Evolutionary conservation across 2,113 vertebrate species (phyloP).

Genomic region (Myotis brandtii): DNA sequence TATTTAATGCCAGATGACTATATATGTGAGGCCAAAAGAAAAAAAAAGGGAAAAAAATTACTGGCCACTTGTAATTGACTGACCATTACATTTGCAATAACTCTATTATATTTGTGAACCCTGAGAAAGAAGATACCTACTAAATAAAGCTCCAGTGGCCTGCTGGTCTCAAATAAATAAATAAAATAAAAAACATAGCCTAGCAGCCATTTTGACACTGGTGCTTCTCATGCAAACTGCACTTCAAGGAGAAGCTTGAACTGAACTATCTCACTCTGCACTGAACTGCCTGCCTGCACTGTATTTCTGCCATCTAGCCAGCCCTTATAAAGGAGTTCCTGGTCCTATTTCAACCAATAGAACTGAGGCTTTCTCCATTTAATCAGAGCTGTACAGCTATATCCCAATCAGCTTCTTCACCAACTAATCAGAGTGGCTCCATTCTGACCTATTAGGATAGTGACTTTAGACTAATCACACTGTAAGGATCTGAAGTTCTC

Average conservation of each 20-base stretch:
- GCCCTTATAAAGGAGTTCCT: not conserved
- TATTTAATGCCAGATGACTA: slow-evolving; percentile 92
- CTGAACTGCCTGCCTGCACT: not conserved
- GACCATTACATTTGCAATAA: slow-evolving; percentile 84
- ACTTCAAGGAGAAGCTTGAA: not conserved
- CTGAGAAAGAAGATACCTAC: not conserved
- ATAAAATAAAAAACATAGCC: not conserved
- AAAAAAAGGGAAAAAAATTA: slow-evolving; percentile 71
- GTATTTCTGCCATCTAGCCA: not conserved
- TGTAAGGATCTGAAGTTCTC: not conserved
- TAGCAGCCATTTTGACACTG: not conserved
- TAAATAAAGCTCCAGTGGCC: not conserved
- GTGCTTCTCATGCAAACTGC: not conserved
- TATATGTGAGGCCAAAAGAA: slow-evolving; percentile 87
- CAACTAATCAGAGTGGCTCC: not conserved
- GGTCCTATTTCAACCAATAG: not conserved
- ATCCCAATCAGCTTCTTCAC: not conserved
- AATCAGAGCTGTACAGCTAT: not conserved
- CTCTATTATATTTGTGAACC: slow-evolving; percentile 73
- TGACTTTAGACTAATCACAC: not conserved
- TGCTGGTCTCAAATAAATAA: not conserved
- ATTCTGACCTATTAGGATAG: not conserved
- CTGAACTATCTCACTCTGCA: not conserved
- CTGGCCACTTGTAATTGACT: slow-evolving; percentile 86
- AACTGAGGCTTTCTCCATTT: not conserved